Conservation (phyloP, 2,888 invertebrate species). For the Crepidodera aurea region DNA sequence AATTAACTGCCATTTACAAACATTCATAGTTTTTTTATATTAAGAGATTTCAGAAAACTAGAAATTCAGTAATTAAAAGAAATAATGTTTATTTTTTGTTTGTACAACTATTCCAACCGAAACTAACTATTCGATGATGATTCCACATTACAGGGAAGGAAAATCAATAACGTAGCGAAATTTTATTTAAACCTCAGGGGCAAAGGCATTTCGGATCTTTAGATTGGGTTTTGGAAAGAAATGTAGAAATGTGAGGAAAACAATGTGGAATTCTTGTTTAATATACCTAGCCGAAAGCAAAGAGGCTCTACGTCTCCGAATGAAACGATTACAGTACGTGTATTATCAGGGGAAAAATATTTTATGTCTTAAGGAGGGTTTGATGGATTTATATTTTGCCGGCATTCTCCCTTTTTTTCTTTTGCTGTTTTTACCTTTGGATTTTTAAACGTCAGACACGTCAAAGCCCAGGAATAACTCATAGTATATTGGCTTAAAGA, state of each 20-base stretch:
- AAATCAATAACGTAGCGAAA: conserved; percentile 26
- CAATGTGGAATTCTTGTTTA: conserved; percentile 28
- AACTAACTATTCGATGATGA: conserved; percentile 10
- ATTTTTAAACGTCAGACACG: conserved; percentile 2
- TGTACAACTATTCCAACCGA: too few relatives aligned
- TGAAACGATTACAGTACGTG: conserved; percentile 25
- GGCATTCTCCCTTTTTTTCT: conserved; percentile 1
- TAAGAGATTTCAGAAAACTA: too few relatives aligned
- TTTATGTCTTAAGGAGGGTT: conserved; percentile 21
- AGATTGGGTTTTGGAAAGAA: conserved; percentile 23
- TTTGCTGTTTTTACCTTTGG: not conserved
- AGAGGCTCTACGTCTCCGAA: conserved; percentile 18
- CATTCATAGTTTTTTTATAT: too few relatives aligned
- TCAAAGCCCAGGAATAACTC: conserved; percentile 1
- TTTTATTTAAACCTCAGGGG: conserved; percentile 28
- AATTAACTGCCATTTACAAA: too few relatives aligned
- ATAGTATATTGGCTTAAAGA: conserved; percentile 6
- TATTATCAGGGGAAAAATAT: conserved; percentile 24
- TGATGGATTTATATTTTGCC: conserved; percentile 24
- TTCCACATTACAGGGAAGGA: conserved; percentile 17
- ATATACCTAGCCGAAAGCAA: conserved; percentile 23
- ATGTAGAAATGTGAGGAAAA: conserved; percentile 26
- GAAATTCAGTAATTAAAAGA: too few relatives aligned
- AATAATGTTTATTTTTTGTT: too few relatives aligned
- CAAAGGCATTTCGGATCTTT: conserved; percentile 25